Conservation (phyloP, 2,797 vertebrate species). For the Sebastes matsubarae region DNA sequence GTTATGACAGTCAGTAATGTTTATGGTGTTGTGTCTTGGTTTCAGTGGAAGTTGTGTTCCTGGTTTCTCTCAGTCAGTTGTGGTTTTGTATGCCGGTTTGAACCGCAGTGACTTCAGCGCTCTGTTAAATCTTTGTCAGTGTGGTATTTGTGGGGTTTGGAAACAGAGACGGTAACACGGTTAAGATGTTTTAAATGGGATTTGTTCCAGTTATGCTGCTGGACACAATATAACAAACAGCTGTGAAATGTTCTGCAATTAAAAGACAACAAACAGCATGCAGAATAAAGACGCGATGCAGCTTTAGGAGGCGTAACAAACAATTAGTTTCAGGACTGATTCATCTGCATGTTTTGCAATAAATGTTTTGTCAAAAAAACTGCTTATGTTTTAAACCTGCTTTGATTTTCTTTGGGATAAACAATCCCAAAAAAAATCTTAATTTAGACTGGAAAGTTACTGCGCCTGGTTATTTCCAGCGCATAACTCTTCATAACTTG, state of each 20-base stretch:
- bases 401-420: too few species aligned
- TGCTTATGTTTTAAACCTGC: background rate
- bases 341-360: background rate
- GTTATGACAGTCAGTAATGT: background rate
- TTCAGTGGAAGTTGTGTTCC: background rate
- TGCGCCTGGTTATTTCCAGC: too few species aligned
- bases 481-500: too few species aligned
- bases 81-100: background rate
- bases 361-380: background rate
- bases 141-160: background rate
- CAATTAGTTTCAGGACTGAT: background rate
- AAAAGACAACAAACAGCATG: background rate
- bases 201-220: background rate
- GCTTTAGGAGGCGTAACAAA: background rate
- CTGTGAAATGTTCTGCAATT: background rate
- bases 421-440: too few species aligned
- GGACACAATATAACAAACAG: slow-evolving; percentile 1
- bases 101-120: background rate
- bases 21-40: background rate
- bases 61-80: background rate
- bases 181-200: background rate
- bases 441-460: too few species aligned
- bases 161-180: background rate
- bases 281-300: too few species aligned
- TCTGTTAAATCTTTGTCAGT: slow-evolving; percentile 1